Conservation (phyloP, 2,113 vertebrate species). For the Grammomys surdaster region DNA sequence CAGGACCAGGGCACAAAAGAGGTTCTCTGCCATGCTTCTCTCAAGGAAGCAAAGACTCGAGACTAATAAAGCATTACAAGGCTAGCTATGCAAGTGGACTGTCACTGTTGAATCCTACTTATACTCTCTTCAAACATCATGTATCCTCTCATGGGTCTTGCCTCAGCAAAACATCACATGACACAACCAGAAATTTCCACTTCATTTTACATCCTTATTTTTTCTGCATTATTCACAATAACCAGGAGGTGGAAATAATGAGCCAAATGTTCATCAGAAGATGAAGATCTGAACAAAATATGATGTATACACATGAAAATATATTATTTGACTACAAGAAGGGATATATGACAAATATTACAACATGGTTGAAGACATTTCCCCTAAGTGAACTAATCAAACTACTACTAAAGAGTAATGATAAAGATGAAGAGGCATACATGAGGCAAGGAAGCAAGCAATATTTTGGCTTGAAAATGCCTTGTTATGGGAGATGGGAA, state of each 20-base stretch:
- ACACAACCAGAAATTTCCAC: no score
- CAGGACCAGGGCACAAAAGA: no score
- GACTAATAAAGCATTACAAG: no score
- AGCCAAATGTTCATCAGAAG: neutral
- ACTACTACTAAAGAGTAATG: no score
- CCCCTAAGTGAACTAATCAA: neutral
- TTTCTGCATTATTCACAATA: conserved; percentile 31
- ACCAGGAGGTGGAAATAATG: neutral
- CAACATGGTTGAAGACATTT: neutral
- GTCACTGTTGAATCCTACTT: no score
- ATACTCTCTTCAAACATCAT: no score
- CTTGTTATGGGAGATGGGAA: neutral
- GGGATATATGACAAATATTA: neutral
- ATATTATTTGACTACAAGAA: neutral
- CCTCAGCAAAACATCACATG: no score
- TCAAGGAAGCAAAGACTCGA: no score
- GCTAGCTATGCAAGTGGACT: no score
- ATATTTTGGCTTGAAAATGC: neutral
- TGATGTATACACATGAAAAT: neutral
- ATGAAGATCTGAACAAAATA: neutral
- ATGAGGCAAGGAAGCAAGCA: neutral
- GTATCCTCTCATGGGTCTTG: no score
- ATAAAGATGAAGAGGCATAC: neutral
- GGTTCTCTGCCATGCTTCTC: no score
- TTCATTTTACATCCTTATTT: neutral